Conservation (phyloP, 2,797 vertebrate genomes). For the Champsocephalus gunnari region DNA sequence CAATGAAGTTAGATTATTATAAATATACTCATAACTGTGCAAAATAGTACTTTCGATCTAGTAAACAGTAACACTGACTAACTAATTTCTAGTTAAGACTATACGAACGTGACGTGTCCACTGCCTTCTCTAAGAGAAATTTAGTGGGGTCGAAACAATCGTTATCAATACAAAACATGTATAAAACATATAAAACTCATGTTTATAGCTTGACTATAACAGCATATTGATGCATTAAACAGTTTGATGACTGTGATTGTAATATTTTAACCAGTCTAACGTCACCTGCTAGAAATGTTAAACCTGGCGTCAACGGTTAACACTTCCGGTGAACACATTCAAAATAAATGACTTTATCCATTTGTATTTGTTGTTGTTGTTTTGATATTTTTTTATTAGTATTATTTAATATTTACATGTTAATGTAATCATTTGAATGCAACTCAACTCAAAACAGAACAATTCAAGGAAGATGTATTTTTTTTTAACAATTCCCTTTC, state of each 20-base stretch:
- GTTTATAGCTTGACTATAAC: background rate
- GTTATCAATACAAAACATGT: background rate
- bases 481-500: background rate
- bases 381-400: background rate
- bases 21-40: no score
- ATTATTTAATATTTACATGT: background rate
- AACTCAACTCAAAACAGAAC: background rate
- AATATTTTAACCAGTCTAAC: background rate
- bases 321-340: constrained; percentile 2
- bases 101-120: no score
- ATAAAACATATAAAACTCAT: background rate
- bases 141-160: background rate
- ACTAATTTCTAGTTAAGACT: no score
- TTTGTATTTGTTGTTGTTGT: background rate
- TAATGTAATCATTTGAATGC: background rate
- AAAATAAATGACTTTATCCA: background rate
- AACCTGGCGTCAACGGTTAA: background rate
- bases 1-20: no score
- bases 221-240: background rate
- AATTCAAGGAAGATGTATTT: background rate
- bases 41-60: no score
- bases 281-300: background rate
- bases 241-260: background rate
- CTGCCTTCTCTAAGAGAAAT: no score
- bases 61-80: no score